These are phyloP conservation scores for Maconellicoccus hirsutus DNA, from an alignment of 1,140 invertebrate species.

Conservation along the genomic window DNA sequence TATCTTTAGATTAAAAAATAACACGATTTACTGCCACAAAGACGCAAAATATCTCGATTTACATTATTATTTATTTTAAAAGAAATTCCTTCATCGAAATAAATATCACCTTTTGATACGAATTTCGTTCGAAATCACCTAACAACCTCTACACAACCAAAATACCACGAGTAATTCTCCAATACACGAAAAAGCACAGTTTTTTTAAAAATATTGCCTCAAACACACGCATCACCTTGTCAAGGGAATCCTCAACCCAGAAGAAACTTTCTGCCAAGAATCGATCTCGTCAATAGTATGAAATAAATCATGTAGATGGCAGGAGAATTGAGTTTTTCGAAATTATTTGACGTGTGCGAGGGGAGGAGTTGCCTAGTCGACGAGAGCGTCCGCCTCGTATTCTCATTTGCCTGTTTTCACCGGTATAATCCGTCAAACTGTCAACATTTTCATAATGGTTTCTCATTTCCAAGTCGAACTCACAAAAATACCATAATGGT, in stretches of 20 bases:
- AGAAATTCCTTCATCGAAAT: too few relatives aligned
- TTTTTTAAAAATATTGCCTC: neutral
- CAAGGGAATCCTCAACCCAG: too few relatives aligned
- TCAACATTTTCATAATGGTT: slow-evolving; percentile 22
- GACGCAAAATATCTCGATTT: too few relatives aligned
- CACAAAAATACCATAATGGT: slow-evolving; percentile 15
- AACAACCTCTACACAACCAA: too few relatives aligned
- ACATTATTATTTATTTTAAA: too few relatives aligned
- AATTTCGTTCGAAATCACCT: too few relatives aligned
- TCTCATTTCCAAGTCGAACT: neutral
- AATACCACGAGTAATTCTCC: too few relatives aligned
- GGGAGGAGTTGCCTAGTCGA: slow-evolving; percentile 6
- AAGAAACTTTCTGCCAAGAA: neutral
- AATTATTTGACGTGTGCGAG: neutral
- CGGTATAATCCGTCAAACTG: slow-evolving; percentile 12
- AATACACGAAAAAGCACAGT: too few relatives aligned
- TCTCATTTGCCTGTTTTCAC: slow-evolving; percentile 13
- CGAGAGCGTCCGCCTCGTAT: neutral
- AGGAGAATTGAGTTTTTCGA: slow-evolving; percentile 11
- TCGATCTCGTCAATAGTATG: slow-evolving; percentile 12
- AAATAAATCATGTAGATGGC: slow-evolving; percentile 19
- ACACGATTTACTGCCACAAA: too few relatives aligned
- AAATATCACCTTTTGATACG: too few relatives aligned
- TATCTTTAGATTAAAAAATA: too few relatives aligned
- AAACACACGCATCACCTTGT: neutral